phyloP scores from a whole-genome alignment of 1,140 invertebrate genomes.

The Neodiprion pinetum region DNA sequence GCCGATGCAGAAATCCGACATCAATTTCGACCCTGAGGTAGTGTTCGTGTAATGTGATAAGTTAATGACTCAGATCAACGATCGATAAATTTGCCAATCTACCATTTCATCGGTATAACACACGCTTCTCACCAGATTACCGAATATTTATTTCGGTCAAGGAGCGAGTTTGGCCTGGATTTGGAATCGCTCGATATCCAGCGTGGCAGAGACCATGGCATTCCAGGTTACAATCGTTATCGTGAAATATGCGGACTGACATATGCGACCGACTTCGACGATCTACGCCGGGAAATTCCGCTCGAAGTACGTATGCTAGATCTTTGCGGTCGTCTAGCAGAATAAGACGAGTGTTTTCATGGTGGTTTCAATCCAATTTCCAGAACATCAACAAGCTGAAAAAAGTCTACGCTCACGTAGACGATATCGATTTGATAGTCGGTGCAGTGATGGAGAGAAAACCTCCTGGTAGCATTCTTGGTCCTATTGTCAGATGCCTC shows the following conservation, averaged over 20 bases:
- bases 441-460: constrained; percentile 66
- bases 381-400: constrained; percentile 55
- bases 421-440: constrained; percentile 74
- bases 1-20: constrained; percentile 62
- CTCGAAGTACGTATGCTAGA: constrained; percentile 62
- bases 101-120: constrained; percentile 4
- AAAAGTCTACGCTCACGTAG: constrained; percentile 59
- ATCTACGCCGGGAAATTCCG: constrained; percentile 65
- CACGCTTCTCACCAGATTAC: constrained; percentile 59
- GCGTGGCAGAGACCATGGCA: constrained; percentile 73
- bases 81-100: background rate
- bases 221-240: constrained; percentile 74
- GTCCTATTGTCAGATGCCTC: constrained; percentile 69
- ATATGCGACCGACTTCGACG: constrained; percentile 61
- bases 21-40: constrained; percentile 65
- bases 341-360: constrained; percentile 1
- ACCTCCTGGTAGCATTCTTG: constrained; percentile 61
- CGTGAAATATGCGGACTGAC: constrained; percentile 68
- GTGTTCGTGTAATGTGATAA: background rate
- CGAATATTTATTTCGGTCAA: constrained; percentile 66
- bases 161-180: constrained; percentile 67
- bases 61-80: background rate
- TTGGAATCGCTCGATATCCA: constrained; percentile 76
- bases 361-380: constrained; percentile 14
- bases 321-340: background rate